Base-by-base conservation (phyloP, 2,888 invertebrate species). In the Cryptus armator region DNA sequence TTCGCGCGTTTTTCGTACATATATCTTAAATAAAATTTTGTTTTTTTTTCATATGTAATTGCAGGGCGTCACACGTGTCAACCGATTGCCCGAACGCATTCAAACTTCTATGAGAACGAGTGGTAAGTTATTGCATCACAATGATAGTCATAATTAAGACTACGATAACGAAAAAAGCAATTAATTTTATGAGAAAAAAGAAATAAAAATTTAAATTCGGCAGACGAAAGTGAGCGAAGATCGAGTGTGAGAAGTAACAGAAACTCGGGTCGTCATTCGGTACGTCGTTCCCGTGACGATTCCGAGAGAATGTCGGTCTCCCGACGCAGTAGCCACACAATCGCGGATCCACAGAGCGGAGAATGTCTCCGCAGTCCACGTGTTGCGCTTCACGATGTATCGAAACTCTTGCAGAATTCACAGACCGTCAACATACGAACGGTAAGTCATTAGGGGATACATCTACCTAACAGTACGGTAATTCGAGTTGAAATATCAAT, bases 311-410 rank as follows among this genome's bases (percentile, higher is more conserved):
- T 89, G 16, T 88, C 90, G 14, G 24, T 2, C 9, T 10, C 78
- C 9, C 70, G 37, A 51, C 46, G 24, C 48, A 64, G 19, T 24
- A 24, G 9, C 10, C 24, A 12, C 16, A 10, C 2, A 10, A n/a
- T 10, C 10, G 16, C 70, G 24, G 62, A 71, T 37, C 9, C 32
- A 43, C 85, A 81, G 7, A 67, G 62, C 71, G 70, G 86, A n/a
- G 88, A 89, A 70, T 43, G 83, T 2, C 83, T 89, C 12, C 87
- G 88, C 87, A 93, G 90, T 81, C 92, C 92, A 7, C 88, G 89
- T 62, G 92, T 93, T 12, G 87, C 91, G 29, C 84, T 93, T 0
- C 91, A 92, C 66, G 92, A 93, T 79, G 92, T 93, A 16, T 93
- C 92, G 9, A 90, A 91, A 48, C 86, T 92, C 14, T 83, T 93